Base-by-base conservation (phyloP, 2,888 invertebrate genomes). In the Sthenelais limicola region DNA sequence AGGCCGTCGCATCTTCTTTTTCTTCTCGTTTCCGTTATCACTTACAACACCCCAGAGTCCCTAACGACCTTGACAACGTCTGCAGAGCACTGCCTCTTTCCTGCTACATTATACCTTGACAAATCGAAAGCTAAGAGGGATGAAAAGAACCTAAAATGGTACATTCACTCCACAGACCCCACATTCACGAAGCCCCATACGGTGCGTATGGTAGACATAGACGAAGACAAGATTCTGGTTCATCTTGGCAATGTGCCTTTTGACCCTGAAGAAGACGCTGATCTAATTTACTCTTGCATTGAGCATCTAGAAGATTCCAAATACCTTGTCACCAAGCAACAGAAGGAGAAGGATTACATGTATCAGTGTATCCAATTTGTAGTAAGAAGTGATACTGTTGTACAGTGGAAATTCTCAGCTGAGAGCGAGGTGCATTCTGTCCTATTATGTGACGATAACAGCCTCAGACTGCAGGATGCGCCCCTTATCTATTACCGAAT, bases 361-460 rank as follows among this genome's bases (percentile, higher is more conserved):
- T 62, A 62, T 28, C 62, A 62, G 62, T 62, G 62, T 62, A 2
- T 38, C 7, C 62, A 62, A 43, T 62, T 62, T 24, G 38, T 62
- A 12, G 38, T 62, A 9, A 35, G 62, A 2, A 62, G 62, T n/a
- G 62, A 62, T 35, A 62, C 62, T 3, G 62, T 62, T 2, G 62
- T 62, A 1, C 62, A 62, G 24, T 62, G 62, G 62, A 15, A 24
- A 5, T 15, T 62, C 9, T 62, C 62, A 5, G 62, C 62, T 15
- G 62, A 62, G 62, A 62, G 62, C 24, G 62, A 62, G 62, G 62
- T 62, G 3, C 62, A 62, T 18, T 35, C 62, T 4, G 3, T 4
- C 1, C 21, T 62, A 3, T 28, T 62, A 9, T 62, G 62, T n/a
- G 62, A 62, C 28, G 62, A 62, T n/a, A 21, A 62, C 24, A 62